Base-by-base conservation (phyloP, 2,888 invertebrate species). In the Aleiodes alternator region DNA sequence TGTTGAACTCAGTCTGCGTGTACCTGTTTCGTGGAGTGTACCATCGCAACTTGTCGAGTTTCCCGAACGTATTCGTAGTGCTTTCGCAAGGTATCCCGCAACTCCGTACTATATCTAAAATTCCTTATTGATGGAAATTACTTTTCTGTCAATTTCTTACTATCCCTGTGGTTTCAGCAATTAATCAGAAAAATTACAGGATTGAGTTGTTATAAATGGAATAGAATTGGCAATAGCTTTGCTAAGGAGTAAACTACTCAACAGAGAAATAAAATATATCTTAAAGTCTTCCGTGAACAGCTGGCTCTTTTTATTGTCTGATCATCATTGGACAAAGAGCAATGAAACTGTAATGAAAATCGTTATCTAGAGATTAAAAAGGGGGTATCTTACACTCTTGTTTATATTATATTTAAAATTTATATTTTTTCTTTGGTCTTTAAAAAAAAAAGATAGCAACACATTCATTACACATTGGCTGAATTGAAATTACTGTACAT, bases 21-120 rank as follows among this genome's bases (percentile, higher is more conserved):
- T 88, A 64, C 88, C 89, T 55, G 81, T 83, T 16, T 82, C 85
- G 53, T 88, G 87, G 87, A 74, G 82, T 56, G 75, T 81, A 12
- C 83, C 80, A 8, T 78, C 80, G 51, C 78, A 79, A 50, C 12
- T 53, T 12, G 38, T 66, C 23, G 78, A 77, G 48, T 76, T 80
- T 56, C 76, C 79, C 3, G 77, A 80, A 80, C 75, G 82, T 14
- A 66, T 86, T 70, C 83, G 84, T 78, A 89, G 87, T 82, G 87
- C 89, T 73, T 89, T 89, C 80, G 86, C 87, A 59, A 84, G 89
- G 83, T 89, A 89, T 84, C 88, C 88, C 12, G 61, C 85, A 70
- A 86, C 84, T 81, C 83, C 83, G 71, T 85, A 85, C 73, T 87
- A 85, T 78, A 84, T 82, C 64, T 83, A 80, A 80, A 74, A 77